Conservation (phyloP, 2,888 invertebrate species). For the Coronaproctus castanopsis region DNA sequence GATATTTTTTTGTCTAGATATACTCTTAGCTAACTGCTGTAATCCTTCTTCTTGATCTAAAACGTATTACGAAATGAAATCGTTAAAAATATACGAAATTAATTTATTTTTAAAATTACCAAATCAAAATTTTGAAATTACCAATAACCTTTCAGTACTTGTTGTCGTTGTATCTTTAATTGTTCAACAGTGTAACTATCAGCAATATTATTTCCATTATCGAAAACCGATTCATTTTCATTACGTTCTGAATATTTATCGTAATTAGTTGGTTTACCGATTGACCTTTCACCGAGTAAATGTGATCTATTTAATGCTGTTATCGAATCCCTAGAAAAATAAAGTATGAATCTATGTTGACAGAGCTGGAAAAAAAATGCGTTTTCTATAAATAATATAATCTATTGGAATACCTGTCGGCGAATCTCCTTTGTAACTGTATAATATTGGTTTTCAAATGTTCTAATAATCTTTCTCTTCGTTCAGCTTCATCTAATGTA, state of each 20-base stretch:
- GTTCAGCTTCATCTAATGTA: slow-evolving; percentile 39
- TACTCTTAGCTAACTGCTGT: slow-evolving; percentile 49
- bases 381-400: too few species aligned
- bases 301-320: slow-evolving; percentile 5
- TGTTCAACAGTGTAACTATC: slow-evolving; percentile 6
- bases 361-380: too few species aligned
- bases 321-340: slow-evolving; percentile 5
- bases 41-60: slow-evolving; percentile 55
- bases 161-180: not conserved
- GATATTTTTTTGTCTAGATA: slow-evolving; percentile 52
- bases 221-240: slow-evolving; percentile 1
- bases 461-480: slow-evolving; percentile 39
- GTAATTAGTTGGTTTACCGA: not conserved
- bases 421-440: slow-evolving; percentile 31
- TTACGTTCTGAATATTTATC: not conserved
- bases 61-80: slow-evolving; percentile 23
- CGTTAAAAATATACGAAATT: too few species aligned
- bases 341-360: too few species aligned
- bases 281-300: not conserved
- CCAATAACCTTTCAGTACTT: slow-evolving; percentile 9
- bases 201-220: slow-evolving; percentile 2
- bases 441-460: slow-evolving; percentile 36
- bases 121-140: too few species aligned
- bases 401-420: slow-evolving; percentile 1
- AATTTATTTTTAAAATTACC: too few species aligned